phyloP scores from a whole-genome alignment of 2,888 invertebrate species.

The Cataglyphis altisquamis region DNA sequence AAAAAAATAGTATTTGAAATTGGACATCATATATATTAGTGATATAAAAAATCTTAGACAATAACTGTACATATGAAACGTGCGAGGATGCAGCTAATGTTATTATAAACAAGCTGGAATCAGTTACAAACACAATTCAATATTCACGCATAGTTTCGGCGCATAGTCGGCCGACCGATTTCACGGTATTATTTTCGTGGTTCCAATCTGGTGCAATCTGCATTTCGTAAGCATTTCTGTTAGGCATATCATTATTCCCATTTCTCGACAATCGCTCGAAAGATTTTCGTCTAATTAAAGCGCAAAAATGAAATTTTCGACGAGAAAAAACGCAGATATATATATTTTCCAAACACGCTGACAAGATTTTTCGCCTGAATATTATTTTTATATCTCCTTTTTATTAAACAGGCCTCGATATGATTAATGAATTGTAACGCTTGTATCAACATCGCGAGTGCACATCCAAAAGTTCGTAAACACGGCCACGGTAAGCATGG shows the following conservation, averaged over 20 bases:
- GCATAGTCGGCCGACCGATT: background rate
- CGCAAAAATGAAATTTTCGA: background rate
- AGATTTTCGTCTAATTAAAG: background rate
- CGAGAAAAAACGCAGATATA: slow-evolving; percentile 28
- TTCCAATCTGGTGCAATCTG: slow-evolving; percentile 17
- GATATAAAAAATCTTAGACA: background rate
- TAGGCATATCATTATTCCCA: background rate
- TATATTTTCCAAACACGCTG: background rate
- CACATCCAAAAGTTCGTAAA: slow-evolving; percentile 25
- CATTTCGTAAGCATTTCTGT: slow-evolving; percentile 20
- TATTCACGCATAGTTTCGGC: background rate
- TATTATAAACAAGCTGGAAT: background rate
- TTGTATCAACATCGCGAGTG: background rate
- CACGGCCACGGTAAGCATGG: slow-evolving; percentile 2
- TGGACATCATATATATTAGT: background rate
- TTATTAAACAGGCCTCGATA: background rate
- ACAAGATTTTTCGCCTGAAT: background rate
- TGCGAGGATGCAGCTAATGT: background rate
- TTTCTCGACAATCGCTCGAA: background rate
- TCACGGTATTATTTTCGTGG: slow-evolving; percentile 18
- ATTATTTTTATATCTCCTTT: background rate
- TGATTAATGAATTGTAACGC: background rate
- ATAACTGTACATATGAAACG: background rate
- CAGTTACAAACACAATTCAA: background rate
- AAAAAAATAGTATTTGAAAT: background rate